A percentile compares a stretch with the other conserved stretches of the same genome.
phyloP scores from a whole-genome alignment of 2,888 invertebrate species.

The Himalopsyche tibetana region DNA sequence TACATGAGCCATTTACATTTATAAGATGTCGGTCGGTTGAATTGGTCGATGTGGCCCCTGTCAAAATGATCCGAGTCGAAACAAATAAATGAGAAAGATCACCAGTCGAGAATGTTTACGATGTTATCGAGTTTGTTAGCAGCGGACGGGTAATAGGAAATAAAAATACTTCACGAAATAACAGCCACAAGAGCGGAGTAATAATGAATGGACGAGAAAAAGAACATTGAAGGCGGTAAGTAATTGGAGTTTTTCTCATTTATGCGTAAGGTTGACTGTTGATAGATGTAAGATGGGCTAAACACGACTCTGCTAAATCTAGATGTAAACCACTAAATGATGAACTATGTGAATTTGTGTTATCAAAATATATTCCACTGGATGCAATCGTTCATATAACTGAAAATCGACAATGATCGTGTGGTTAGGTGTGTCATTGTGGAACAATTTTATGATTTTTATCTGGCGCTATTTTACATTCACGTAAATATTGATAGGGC shows the following conservation, averaged over 20 bases:
- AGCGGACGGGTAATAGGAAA: neutral
- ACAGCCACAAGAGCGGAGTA: too few species aligned
- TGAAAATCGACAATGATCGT: constrained; percentile 49
- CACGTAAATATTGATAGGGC: too few species aligned
- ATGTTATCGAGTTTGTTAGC: neutral
- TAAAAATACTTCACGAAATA: too few species aligned
- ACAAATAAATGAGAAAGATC: constrained; percentile 20
- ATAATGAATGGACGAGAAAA: too few species aligned
- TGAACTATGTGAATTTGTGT: constrained; percentile 50
- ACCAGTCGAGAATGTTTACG: neutral
- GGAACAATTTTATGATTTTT: constrained; percentile 33
- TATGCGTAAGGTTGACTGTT: neutral
- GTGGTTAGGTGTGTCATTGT: constrained; percentile 6
- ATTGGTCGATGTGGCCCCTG: constrained; percentile 18
- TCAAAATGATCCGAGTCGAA: constrained; percentile 19
- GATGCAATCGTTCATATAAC: constrained; percentile 47
- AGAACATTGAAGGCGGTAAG: neutral
- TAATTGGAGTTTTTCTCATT: neutral
- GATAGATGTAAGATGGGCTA: constrained; percentile 16
- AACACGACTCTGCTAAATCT: constrained; percentile 50
- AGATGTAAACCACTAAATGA: constrained; percentile 48
- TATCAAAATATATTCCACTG: constrained; percentile 47
- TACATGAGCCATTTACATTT: constrained; percentile 58
- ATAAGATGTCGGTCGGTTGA: constrained; percentile 56
- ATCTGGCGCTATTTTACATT: neutral